Evolutionary conservation across 2,113 vertebrate species (phyloP).

Genomic region (Coregonus clupeaformis): DNA sequence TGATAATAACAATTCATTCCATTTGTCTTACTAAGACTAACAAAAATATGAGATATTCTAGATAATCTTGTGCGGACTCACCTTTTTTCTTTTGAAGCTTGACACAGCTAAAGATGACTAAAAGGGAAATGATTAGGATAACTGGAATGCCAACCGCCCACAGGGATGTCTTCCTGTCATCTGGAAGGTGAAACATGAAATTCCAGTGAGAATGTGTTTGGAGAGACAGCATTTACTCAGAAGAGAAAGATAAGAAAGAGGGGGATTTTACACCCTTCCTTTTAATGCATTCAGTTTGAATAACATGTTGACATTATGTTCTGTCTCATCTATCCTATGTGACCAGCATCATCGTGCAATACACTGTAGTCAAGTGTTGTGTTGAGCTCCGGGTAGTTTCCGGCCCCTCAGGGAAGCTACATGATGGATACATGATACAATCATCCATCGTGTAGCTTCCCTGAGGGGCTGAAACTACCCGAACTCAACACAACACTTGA

Average conservation of each 20-base stretch:
- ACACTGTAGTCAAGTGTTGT: too few relatives aligned
- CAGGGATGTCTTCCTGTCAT: rapidly evolving
- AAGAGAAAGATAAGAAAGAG: not conserved
- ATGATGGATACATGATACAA: too few relatives aligned
- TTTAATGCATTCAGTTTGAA: not conserved
- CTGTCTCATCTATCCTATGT: not conserved
- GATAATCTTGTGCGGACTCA: not conserved
- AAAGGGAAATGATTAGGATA: not conserved
- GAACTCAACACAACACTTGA: not conserved
- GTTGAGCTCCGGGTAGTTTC: too few relatives aligned
- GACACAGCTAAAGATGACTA: not conserved
- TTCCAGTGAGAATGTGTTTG: not conserved
- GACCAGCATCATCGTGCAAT: too few relatives aligned
- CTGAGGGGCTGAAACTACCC: not conserved
- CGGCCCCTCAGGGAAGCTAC: too few relatives aligned
- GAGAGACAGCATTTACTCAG: not conserved
- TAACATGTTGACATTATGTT: not conserved
- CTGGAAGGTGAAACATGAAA: conserved; percentile 19
- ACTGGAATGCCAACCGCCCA: rapidly evolving
- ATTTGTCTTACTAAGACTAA: too few relatives aligned
- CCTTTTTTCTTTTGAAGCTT: not conserved
- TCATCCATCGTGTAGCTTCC: not conserved
- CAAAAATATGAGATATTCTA: too few relatives aligned
- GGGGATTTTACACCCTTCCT: not conserved
- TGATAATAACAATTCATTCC: not conserved